Percentiles rank a stretch among this genome's conserved stretches.
These are phyloP conservation scores for Plusia festucae DNA, from an alignment of 2,888 invertebrate species.

Conservation along the genomic window DNA sequence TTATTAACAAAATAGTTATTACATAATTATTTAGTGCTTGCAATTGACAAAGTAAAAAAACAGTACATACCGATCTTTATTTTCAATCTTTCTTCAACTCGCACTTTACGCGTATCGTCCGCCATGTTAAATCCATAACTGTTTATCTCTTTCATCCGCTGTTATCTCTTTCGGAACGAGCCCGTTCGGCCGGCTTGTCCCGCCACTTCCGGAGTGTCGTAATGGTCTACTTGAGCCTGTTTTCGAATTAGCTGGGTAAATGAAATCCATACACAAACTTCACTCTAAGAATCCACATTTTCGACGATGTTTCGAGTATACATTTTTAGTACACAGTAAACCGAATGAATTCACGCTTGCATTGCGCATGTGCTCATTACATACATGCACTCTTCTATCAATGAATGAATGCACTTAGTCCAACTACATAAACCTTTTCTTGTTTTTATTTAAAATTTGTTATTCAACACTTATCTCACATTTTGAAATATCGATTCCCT, in stretches of 20 bases:
- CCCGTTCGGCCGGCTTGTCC: slow-evolving; percentile 87
- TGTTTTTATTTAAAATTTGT: slow-evolving; percentile 29
- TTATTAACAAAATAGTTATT: slow-evolving; percentile 30
- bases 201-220: slow-evolving; percentile 89
- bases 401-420: slow-evolving; percentile 83
- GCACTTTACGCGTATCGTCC: slow-evolving; percentile 96
- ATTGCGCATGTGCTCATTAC: slow-evolving; percentile 84
- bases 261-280: slow-evolving; percentile 70
- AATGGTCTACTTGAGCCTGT: slow-evolving; percentile 86
- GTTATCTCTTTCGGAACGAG: slow-evolving; percentile 89
- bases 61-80: slow-evolving; percentile 96
- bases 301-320: slow-evolving; percentile 62
- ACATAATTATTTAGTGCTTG: slow-evolving; percentile 34
- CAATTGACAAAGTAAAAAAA: slow-evolving; percentile 58
- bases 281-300: slow-evolving; percentile 70
- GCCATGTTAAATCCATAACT: slow-evolving; percentile 97
- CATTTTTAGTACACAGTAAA: slow-evolving; percentile 61
- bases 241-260: slow-evolving; percentile 70
- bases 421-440: slow-evolving; percentile 62
- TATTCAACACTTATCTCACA: slow-evolving; percentile 54
- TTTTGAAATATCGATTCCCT: slow-evolving; percentile 38
- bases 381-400: slow-evolving; percentile 81
- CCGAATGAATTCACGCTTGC: slow-evolving; percentile 70
- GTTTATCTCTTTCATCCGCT: slow-evolving; percentile 90
- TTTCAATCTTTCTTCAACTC: slow-evolving; percentile 97